Evolutionary conservation across 1,140 invertebrate species (phyloP), one percentile per base, ranked within the genome.

Genomic region (Anthonomus grandis): DNA sequence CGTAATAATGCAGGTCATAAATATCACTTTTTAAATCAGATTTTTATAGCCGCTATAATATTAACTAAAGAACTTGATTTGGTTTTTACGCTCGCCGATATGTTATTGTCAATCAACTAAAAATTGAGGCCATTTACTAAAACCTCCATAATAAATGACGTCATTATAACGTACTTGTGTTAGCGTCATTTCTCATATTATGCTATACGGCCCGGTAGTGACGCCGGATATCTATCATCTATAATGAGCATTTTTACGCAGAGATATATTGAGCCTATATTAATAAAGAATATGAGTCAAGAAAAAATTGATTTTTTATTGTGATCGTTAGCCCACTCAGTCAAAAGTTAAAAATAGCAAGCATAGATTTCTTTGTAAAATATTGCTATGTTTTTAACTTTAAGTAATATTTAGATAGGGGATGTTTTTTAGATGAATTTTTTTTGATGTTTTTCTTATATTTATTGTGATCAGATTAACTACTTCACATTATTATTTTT

Each of bases 81-180:
- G n/a, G 12, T 4, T 5, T 6, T 12, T 17, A n/a, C 21, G 2
- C 2, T 10, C 17, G 3, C 42, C 42, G 4, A 45, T 45, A 23
- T 45, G 12, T 45, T 21, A 45, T 22, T 45, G 42, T 45, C 42
- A 45, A 45, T 45, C 21, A 45, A 23, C 2, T 45, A 10, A 45
- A 45, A 45, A 45, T 45, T 45, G 42, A 45, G 15, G 19, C 21
- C 21, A 45, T 38, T n/a, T 45, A 45, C 21, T 45, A 45, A 45
- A 45, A 10, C 19, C 42, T 4, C 17, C 42, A 23, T 45, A 24
- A 45, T 45, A 45, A 45, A 45, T n/a, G 42, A 45, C 21, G 25
- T 45, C 21, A 45, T 45, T 45, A 45, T 45, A 45, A 45, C 23
- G 21, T 45, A 21, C 25, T 21, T 45, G 12, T 23, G n/a, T 45